Evolutionary conservation across 2,797 vertebrate genomes (phyloP).

Genomic region (Danio choprae): DNA sequence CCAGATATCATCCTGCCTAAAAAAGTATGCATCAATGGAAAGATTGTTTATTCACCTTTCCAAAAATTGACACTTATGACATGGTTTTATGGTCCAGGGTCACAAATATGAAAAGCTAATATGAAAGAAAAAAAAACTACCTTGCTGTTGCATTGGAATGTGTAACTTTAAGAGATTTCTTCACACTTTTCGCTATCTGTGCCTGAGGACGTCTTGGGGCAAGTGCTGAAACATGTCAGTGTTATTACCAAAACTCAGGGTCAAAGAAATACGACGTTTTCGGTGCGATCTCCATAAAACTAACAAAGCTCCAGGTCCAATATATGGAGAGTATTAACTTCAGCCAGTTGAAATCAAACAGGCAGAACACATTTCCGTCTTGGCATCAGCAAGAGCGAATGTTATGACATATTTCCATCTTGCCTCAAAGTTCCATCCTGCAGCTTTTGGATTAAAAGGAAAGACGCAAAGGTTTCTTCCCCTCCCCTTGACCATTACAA

Average conservation of each 20-base stretch:
- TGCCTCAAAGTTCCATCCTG: slow-evolving; percentile 31
- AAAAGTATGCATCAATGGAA: too few relatives aligned
- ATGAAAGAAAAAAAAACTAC: too few relatives aligned
- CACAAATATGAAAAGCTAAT: too few relatives aligned
- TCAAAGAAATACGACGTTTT: slow-evolving; percentile 43
- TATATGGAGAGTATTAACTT: slow-evolving; percentile 56
- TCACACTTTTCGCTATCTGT: background rate
- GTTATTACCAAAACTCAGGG: slow-evolving; percentile 17
- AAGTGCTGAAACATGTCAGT: slow-evolving; percentile 37
- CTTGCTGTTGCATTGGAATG: too few relatives aligned
- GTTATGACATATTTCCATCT: slow-evolving; percentile 57
- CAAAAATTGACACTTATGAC: too few relatives aligned
- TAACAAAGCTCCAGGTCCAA: slow-evolving; percentile 55
- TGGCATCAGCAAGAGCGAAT: slow-evolving; percentile 41
- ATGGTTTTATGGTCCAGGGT: too few relatives aligned
- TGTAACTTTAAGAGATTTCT: slow-evolving; percentile 10
- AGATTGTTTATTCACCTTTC: too few relatives aligned
- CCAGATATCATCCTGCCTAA: too few relatives aligned
- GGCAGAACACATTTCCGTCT: slow-evolving; percentile 32
- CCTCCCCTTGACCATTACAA: slow-evolving; percentile 19
- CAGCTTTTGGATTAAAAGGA: slow-evolving; percentile 46
- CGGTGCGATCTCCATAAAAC: slow-evolving; percentile 53
- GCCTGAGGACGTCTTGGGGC: slow-evolving; percentile 6
- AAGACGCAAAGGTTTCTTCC: slow-evolving; percentile 3
- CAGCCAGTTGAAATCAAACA: slow-evolving; percentile 51